Evolutionary conservation across 2,888 invertebrate species (phyloP).

Genomic region (Argyra leucocephala): DNA sequence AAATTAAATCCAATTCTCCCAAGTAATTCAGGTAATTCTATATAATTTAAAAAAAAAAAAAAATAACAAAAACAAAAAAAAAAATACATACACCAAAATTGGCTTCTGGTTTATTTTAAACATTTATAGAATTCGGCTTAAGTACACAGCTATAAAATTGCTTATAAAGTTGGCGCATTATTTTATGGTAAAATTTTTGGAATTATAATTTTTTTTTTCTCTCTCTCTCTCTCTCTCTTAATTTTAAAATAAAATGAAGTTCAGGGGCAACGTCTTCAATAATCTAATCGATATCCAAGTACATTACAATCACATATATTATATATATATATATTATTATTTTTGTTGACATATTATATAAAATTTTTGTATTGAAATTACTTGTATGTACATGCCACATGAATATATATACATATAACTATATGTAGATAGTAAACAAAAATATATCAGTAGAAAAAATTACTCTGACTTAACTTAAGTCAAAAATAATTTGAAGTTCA

Average conservation of each 20-base stretch:
- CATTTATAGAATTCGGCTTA: neutral
- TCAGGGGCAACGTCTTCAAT: neutral
- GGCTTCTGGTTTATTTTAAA: conserved; percentile 4
- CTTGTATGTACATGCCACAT: neutral
- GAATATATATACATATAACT: no score
- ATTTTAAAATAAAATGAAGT: neutral
- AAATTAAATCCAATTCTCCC: neutral
- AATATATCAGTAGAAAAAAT: no score
- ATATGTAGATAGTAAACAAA: no score
- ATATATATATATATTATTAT: neutral
- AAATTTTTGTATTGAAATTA: neutral
- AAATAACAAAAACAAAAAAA: neutral
- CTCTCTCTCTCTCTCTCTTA: no score
- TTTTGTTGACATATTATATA: neutral
- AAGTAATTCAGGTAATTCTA: neutral
- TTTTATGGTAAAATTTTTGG: neutral
- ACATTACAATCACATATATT: neutral
- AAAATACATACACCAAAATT: neutral
- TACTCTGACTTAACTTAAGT: no score
- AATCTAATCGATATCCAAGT: neutral
- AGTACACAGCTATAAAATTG: neutral
- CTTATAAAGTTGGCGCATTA: neutral
- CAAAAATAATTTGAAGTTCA: neutral
- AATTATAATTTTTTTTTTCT: neutral
- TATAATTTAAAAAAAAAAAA: neutral